phyloP scores from a whole-genome alignment of 1,140 invertebrate species.

The Diachasmimorpha longicaudata region DNA sequence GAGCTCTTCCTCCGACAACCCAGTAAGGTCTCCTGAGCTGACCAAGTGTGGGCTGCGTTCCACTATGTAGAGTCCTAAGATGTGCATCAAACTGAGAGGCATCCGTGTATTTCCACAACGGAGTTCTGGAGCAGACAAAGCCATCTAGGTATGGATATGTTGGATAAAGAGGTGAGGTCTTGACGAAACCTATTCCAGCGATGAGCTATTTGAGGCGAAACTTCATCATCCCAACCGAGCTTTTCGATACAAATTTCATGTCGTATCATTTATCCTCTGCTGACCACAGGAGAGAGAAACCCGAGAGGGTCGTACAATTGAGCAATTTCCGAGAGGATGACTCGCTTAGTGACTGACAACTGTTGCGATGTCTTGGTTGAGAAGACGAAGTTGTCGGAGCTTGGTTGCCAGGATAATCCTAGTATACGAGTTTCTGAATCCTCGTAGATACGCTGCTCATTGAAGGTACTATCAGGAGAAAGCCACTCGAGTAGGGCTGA shows the following conservation, averaged over 20 bases:
- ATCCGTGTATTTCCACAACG: constrained; percentile 34
- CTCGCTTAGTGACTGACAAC: not conserved
- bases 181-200: not conserved
- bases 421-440: not conserved
- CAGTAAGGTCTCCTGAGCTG: no score
- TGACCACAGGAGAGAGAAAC: constrained; percentile 20
- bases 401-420: constrained; percentile 7
- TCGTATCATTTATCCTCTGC: constrained; percentile 27
- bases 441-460: not conserved
- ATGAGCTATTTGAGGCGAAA: not conserved
- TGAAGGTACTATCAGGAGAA: not conserved
- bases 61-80: no score
- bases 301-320: constrained; percentile 29
- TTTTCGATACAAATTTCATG: constrained; percentile 19
- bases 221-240: not conserved
- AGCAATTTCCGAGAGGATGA: constrained; percentile 21
- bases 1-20: no score
- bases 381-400: constrained; percentile 16
- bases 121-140: constrained; percentile 12
- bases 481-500: not conserved
- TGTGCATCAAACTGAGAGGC: no score
- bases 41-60: no score
- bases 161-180: not conserved
- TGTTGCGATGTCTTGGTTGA: not conserved
- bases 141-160: constrained; percentile 31